These are phyloP conservation scores for Alectoris magna DNA, from an alignment of 2,797 vertebrate species.

Conservation along the genomic window DNA sequence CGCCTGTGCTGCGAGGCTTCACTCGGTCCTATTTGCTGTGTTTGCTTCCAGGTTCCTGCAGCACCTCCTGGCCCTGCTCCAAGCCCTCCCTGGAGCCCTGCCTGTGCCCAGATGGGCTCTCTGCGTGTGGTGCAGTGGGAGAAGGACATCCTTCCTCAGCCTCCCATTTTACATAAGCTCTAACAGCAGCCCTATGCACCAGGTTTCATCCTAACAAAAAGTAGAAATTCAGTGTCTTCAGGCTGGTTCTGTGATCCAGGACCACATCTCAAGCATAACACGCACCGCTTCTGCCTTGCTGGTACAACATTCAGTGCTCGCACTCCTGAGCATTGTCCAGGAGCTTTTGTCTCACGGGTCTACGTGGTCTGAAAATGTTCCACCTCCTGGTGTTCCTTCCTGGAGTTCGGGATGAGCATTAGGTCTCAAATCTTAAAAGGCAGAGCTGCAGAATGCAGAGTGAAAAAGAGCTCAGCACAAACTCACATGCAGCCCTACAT, in stretches of 20 bases:
- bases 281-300: neutral
- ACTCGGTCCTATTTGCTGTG: neutral
- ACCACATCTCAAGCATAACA: accelerated
- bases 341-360: neutral
- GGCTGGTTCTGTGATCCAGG: neutral
- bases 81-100: neutral
- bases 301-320: neutral
- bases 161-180: neutral
- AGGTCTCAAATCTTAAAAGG: neutral
- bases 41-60: neutral
- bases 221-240: neutral
- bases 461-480: neutral
- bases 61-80: neutral
- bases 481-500: neutral
- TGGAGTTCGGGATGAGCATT: neutral
- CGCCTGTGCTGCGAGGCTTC: neutral
- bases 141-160: neutral
- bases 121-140: neutral
- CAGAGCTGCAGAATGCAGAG: neutral
- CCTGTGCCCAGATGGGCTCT: conserved; percentile 26
- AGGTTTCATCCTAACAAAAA: neutral
- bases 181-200: neutral
- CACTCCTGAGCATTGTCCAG: accelerated
- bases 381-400: neutral
- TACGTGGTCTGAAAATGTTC: neutral